Conservation (phyloP, 1,140 invertebrate genomes). For the Drosophila auraria region DNA sequence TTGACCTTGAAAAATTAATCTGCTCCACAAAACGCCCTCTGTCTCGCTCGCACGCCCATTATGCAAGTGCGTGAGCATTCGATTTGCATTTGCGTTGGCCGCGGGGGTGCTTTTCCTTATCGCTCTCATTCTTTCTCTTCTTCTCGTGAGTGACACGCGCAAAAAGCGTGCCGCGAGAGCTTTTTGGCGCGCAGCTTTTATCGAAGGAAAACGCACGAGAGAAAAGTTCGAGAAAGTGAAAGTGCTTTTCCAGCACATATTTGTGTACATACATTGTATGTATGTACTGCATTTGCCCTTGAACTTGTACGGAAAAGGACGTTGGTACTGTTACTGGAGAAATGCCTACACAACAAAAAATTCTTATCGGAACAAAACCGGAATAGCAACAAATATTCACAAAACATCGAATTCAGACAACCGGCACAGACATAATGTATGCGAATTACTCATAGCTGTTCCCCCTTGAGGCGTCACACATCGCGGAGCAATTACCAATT, state of each 20-base stretch:
- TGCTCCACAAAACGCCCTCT: constrained; percentile 30
- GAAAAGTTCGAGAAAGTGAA: constrained; percentile 63
- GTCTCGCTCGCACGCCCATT: constrained; percentile 44
- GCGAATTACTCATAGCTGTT: constrained; percentile 46
- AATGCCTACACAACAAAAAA: constrained; percentile 3
- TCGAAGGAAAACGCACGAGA: constrained; percentile 27
- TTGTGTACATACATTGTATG: constrained; percentile 9
- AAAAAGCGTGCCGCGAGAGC: constrained; percentile 41
- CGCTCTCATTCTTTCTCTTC: constrained; percentile 12
- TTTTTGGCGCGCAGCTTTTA: constrained; percentile 42
- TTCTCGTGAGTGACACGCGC: constrained; percentile 52
- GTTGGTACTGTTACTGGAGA: constrained; percentile 31
- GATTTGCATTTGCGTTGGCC: constrained; percentile 13
- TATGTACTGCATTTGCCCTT: constrained; percentile 59
- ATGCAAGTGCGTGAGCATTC: constrained; percentile 52
- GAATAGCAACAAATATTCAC: constrained; percentile 2
- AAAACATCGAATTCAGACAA: background rate
- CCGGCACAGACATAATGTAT: constrained; percentile 15
- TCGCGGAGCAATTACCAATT: constrained; percentile 27
- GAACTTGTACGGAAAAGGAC: constrained; percentile 67
- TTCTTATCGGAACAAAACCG: constrained; percentile 15
- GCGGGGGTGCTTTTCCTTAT: constrained; percentile 46
- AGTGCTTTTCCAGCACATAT: constrained; percentile 47
- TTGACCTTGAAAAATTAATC: constrained; percentile 57
- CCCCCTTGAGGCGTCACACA: constrained; percentile 23